Percentiles rank a stretch among this genome's conserved stretches.
phyloP scores from a whole-genome alignment of 2,113 vertebrate genomes.

The Leptobrachium ailaonicum region DNA sequence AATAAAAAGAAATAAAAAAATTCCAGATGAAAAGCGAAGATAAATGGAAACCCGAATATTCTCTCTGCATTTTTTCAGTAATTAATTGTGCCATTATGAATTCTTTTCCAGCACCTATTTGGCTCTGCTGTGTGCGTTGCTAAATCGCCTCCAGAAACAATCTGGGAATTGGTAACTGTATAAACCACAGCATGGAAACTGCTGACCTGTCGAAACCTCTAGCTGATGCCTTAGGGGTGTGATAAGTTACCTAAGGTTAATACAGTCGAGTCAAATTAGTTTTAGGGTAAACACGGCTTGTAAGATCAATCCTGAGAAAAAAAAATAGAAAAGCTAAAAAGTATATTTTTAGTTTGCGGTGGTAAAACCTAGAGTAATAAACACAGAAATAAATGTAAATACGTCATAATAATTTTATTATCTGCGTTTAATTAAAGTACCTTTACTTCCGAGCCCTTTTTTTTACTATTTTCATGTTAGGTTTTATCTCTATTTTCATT shows the following conservation, averaged over 20 bases:
- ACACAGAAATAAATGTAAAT: too few species aligned
- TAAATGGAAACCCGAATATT: background rate
- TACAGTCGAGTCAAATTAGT: conserved; percentile 34
- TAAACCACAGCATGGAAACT: conserved; percentile 34
- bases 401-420: too few species aligned
- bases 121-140: background rate
- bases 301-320: background rate
- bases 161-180: background rate
- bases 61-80: conserved; percentile 1
- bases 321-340: too few species aligned
- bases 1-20: background rate
- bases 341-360: too few species aligned
- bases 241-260: conserved; percentile 59
- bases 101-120: background rate
- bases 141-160: background rate
- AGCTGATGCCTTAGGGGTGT: conserved; percentile 43
- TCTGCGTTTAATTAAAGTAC: too few species aligned
- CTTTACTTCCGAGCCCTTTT: too few species aligned
- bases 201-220: conserved; percentile 54
- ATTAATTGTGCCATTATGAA: background rate
- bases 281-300: background rate
- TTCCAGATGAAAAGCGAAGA: background rate
- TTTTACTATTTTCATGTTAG: too few species aligned
- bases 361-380: too few species aligned
- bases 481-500: too few species aligned